Percentiles rank a stretch among this genome's conserved stretches.
These are phyloP conservation scores for Holothuria scabra DNA, from an alignment of 53 echinoderm and acorn worm genomes.

Conservation along the genomic window DNA sequence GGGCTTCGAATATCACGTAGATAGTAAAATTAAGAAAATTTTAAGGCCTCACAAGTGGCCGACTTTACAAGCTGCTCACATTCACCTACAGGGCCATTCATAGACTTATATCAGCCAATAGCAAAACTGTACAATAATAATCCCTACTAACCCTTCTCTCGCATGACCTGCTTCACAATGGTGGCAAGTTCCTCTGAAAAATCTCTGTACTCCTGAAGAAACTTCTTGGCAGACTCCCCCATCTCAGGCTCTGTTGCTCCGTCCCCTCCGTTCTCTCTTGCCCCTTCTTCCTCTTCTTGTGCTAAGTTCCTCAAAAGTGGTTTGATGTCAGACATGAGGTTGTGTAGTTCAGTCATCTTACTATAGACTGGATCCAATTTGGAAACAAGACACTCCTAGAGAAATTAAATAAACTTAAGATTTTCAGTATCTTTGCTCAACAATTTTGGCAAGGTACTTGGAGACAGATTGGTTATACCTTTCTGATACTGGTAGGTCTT, in stretches of 20 bases:
- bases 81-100: too few relatives aligned
- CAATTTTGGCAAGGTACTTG: too few relatives aligned
- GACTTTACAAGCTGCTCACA: too few relatives aligned
- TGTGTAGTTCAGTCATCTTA: constrained; percentile 64
- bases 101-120: too few relatives aligned
- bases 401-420: neutral
- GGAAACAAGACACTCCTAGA: constrained; percentile 75
- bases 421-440: too few relatives aligned
- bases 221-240: constrained; percentile 68
- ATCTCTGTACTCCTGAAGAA: constrained; percentile 79
- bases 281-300: constrained; percentile 82
- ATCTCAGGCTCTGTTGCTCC: constrained; percentile 31
- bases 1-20: too few relatives aligned
- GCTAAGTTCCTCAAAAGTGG: constrained; percentile 83
- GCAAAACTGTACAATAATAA: too few relatives aligned
- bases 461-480: too few relatives aligned
- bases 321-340: constrained; percentile 97
- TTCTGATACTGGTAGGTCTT: too few relatives aligned
- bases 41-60: too few relatives aligned
- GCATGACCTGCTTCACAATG: constrained; percentile 73
- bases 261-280: constrained; percentile 19
- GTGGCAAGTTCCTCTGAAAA: constrained; percentile 86
- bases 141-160: constrained; percentile 1
- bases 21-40: too few relatives aligned
- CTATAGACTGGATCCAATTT: constrained; percentile 82